Evolutionary conservation across 1,140 invertebrate genomes (phyloP).

Genomic region (Spodoptera litura): DNA sequence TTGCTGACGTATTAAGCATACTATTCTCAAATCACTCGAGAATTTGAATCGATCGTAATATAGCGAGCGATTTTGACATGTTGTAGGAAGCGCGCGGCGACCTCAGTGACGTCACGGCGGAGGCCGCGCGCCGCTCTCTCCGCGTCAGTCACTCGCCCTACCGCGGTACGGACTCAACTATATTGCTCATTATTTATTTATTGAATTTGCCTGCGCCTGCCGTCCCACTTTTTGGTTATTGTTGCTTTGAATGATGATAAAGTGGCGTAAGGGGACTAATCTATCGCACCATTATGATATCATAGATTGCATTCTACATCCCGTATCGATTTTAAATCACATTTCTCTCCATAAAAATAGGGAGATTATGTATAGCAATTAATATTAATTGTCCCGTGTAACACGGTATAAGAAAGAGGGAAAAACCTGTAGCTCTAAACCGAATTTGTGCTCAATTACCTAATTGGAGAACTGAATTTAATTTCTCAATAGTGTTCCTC

Average conservation of each 20-base stretch:
- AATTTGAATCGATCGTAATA: slow-evolving; percentile 19
- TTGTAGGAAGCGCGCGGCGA: slow-evolving; percentile 71
- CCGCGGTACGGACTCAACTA: slow-evolving; percentile 50
- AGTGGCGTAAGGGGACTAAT: slow-evolving; percentile 17
- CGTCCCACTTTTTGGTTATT: slow-evolving; percentile 59
- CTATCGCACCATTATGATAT: background rate
- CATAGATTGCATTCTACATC: background rate
- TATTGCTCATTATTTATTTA: slow-evolving; percentile 64
- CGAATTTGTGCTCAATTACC: too few relatives aligned
- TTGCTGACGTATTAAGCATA: background rate
- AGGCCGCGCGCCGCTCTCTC: slow-evolving; percentile 77
- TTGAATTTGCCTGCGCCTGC: slow-evolving; percentile 52
- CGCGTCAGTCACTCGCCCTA: slow-evolving; percentile 44
- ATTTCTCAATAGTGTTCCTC: too few relatives aligned
- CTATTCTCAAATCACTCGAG: slow-evolving; percentile 1
- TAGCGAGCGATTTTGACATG: slow-evolving; percentile 46
- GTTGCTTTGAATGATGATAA: slow-evolving; percentile 32
- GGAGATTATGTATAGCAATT: too few relatives aligned
- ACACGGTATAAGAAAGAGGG: too few relatives aligned
- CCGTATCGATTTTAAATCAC: background rate
- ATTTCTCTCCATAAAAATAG: background rate
- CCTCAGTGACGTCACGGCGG: slow-evolving; percentile 75
- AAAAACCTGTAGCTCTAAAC: too few relatives aligned
- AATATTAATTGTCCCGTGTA: too few relatives aligned
- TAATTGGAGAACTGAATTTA: too few relatives aligned